Evolutionary conservation across 2,113 vertebrate genomes (phyloP), one percentile per base, ranked within the genome.

Genomic region (Myrmecophaga tridactyla): DNA sequence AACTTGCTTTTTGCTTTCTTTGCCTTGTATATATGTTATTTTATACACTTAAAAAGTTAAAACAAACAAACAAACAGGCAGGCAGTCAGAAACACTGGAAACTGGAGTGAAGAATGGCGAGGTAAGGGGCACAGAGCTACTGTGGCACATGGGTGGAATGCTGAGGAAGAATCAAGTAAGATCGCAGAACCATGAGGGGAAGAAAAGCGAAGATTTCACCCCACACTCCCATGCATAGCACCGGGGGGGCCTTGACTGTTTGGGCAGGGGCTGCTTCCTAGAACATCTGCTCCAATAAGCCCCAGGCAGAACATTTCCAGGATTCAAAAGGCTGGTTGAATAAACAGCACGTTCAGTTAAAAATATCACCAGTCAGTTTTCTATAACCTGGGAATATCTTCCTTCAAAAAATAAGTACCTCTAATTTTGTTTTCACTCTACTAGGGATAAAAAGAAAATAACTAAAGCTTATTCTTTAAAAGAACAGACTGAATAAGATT

Each of bases 351-450:
- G 10, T 18, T 73, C 65, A 11, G 58, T 12, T 72, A 9, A 70
- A 82, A 89, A 84, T 36, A 84, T 46, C 17, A 29, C 13, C 36
- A 15, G 14, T 85, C 80, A 89, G 51, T 34, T 72, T 62, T 78
- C 70, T 39, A 60, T 31, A 36, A 41, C 53, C 21, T 83, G 14
- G 34, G 39, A 77, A 23, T 27, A 51, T 14, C n/a, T 84, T 69
- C 60, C 70, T 69, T 36, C 51, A 78, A 72, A 83, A 62, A 62
- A n/a, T 65, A 60, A 41, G 12, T 80, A 46, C 20, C 20, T 88
- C 63, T 85, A 60, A 53, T 92, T 89, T 85, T 96, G 41, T 90
- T 91, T 91, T 88, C 62, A 83, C 67, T 78, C 56, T 53, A 29
- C 14, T 62, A 27, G 4, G 25, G 18, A 27, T 69, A 86, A 86